Evolutionary conservation across 1,140 invertebrate species (phyloP).

Genomic region (Meloidogyne floridensis): DNA sequence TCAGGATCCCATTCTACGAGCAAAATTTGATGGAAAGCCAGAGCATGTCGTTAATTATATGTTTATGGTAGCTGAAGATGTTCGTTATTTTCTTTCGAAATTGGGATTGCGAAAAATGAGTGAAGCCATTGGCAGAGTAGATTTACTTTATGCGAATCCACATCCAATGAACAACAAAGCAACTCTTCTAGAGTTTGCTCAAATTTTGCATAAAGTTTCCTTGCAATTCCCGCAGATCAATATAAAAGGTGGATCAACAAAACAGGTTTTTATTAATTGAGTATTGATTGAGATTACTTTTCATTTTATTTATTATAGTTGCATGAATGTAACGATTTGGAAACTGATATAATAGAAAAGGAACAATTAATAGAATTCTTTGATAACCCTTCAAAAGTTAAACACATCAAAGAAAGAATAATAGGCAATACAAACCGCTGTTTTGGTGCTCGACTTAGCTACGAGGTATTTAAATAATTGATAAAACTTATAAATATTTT

Average conservation of each 20-base stretch:
- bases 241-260: slow-evolving; percentile 83
- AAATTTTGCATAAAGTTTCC: slow-evolving; percentile 82
- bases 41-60: slow-evolving; percentile 97
- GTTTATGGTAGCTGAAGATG: slow-evolving; percentile 83
- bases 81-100: slow-evolving; percentile 78
- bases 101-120: slow-evolving; percentile 85
- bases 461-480: slow-evolving; percentile 72
- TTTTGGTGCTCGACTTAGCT: slow-evolving; percentile 89
- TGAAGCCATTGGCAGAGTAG: slow-evolving; percentile 90
- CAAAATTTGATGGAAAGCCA: slow-evolving; percentile 94
- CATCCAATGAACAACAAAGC: slow-evolving; percentile 78
- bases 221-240: slow-evolving; percentile 84
- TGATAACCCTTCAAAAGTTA: slow-evolving; percentile 40
- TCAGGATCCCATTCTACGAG: slow-evolving; percentile 85
- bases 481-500: slow-evolving; percentile 33
- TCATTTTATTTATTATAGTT: not conserved
- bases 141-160: slow-evolving; percentile 73
- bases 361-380: slow-evolving; percentile 50
- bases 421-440: slow-evolving; percentile 88
- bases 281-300: slow-evolving; percentile 45
- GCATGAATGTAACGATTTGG: not conserved
- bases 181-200: slow-evolving; percentile 79
- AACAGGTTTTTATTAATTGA: slow-evolving; percentile 70
- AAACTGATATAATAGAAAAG: slow-evolving; percentile 23
- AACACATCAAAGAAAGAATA: slow-evolving; percentile 75